phyloP scores from a whole-genome alignment of 2,797 vertebrate genomes.

The Girardinus metallicus region DNA sequence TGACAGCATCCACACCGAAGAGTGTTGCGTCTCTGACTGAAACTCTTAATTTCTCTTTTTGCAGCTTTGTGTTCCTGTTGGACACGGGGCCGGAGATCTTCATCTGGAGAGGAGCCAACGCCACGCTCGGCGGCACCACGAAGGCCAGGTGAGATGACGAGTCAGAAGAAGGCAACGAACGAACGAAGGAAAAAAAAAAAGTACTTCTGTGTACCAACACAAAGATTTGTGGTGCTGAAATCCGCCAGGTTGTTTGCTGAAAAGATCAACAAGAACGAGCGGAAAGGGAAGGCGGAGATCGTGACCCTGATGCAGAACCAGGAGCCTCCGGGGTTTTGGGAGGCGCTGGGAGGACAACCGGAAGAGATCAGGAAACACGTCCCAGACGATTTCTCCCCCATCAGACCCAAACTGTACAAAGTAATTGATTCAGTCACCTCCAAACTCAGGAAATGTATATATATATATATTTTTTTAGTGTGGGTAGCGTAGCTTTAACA shows the following conservation, averaged over 20 bases:
- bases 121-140: constrained; percentile 90
- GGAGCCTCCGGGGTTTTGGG: constrained; percentile 92
- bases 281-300: constrained; percentile 95
- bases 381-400: constrained; percentile 89
- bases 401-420: constrained; percentile 96
- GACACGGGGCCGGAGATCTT: constrained; percentile 89
- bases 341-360: constrained; percentile 89
- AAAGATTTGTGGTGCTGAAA: background rate
- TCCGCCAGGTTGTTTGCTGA: constrained; percentile 90
- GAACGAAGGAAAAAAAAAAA: background rate
- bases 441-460: background rate
- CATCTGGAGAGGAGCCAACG: constrained; percentile 92
- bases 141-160: constrained; percentile 87
- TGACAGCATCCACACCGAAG: background rate
- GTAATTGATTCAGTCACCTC: constrained; percentile 60
- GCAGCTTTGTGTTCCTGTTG: constrained; percentile 93
- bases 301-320: constrained; percentile 84
- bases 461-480: too few relatives aligned
- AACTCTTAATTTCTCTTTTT: constrained; percentile 1
- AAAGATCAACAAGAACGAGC: constrained; percentile 98
- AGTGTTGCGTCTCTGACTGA: background rate
- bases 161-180: background rate
- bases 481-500: background rate
- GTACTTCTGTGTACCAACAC: background rate
- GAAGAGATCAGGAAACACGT: constrained; percentile 92